Evolutionary conservation across 2,797 vertebrate genomes (phyloP).

Genomic region (Amazona finschi): DNA sequence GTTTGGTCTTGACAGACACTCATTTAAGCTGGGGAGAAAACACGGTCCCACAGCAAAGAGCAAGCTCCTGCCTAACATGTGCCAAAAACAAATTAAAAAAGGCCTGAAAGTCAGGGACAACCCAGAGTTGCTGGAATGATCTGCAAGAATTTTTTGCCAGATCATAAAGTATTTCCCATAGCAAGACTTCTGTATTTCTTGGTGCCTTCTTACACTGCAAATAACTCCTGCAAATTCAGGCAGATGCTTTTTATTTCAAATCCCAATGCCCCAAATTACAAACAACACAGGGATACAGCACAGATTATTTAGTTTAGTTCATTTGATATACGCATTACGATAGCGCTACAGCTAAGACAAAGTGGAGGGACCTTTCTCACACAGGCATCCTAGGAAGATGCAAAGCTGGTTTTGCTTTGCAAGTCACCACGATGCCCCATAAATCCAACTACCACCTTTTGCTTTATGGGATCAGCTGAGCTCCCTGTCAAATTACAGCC

Average conservation of each 20-base stretch:
- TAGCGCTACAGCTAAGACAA: neutral
- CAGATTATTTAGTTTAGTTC: neutral
- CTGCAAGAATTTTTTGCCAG: neutral
- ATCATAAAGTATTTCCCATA: neutral
- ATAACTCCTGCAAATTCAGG: neutral
- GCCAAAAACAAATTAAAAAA: neutral
- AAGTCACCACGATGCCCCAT: rapidly evolving
- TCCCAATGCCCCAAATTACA: rapidly evolving
- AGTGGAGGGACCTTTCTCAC: neutral
- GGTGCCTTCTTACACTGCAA: neutral
- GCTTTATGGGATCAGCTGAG: neutral
- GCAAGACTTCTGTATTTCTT: neutral
- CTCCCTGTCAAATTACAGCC: neutral
- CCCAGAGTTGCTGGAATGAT: neutral
- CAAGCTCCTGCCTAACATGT: neutral
- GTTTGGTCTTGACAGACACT: neutral
- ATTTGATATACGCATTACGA: neutral
- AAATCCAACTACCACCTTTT: neutral
- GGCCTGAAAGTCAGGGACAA: neutral
- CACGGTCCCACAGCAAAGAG: neutral
- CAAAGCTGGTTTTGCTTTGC: neutral
- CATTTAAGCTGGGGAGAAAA: neutral
- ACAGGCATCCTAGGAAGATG: neutral
- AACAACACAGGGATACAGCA: rapidly evolving
- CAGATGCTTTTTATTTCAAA: neutral